These are phyloP conservation scores for Seriola dumerili DNA, from an alignment of 2,113 vertebrate species.

Conservation along the genomic window DNA sequence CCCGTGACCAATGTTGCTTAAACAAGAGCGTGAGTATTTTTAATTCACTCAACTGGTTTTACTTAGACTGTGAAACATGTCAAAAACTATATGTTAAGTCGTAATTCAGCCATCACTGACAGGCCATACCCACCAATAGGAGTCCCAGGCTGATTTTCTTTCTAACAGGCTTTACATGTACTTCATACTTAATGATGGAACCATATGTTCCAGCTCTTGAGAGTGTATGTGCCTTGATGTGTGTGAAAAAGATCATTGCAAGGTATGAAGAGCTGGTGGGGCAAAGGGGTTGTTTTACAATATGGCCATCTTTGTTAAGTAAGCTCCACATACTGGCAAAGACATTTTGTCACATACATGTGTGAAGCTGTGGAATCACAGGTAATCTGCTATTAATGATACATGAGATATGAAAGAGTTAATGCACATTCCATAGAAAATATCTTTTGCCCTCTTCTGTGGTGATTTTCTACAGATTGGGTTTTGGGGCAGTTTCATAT, in stretches of 20 bases:
- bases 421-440: conserved; percentile 46
- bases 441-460: conserved; percentile 42
- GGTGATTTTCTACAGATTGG: conserved; percentile 56
- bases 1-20: not conserved
- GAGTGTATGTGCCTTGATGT: conserved; percentile 39
- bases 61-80: not conserved
- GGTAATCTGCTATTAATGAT: conserved; percentile 37
- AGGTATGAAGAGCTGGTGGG: conserved; percentile 33
- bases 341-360: conserved; percentile 35
- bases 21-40: not conserved
- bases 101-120: not conserved
- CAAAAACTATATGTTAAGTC: conserved; percentile 12
- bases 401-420: conserved; percentile 28
- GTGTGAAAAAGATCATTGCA: conserved; percentile 36
- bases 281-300: conserved; percentile 28
- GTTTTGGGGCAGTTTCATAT: conserved; percentile 7
- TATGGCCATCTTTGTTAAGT: conserved; percentile 46
- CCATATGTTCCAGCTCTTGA: conserved; percentile 56
- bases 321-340: conserved; percentile 10
- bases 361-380: conserved; percentile 29
- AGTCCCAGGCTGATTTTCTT: conserved; percentile 16
- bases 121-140: conserved; percentile 13
- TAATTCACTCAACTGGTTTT: not conserved
- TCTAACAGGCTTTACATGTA: conserved; percentile 32
- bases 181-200: conserved; percentile 51